Evolutionary conservation across 2,797 vertebrate species (phyloP).

Genomic region (Cichlasoma orientale): DNA sequence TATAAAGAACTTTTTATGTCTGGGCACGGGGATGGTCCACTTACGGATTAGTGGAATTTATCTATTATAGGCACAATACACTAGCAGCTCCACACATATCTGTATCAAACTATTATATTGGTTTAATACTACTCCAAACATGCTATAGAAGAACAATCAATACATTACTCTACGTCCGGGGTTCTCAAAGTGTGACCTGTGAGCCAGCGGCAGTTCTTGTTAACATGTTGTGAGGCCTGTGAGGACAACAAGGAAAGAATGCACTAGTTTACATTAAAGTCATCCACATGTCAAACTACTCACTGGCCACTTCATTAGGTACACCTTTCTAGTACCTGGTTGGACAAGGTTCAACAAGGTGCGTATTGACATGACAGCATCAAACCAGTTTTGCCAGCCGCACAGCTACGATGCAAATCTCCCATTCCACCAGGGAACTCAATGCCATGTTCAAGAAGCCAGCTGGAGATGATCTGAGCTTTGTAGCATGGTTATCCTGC

Average conservation of each 20-base stretch:
- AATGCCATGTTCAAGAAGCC: too few relatives aligned
- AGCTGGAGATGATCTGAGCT: too few relatives aligned
- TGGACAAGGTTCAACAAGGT: neutral
- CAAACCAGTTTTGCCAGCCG: too few relatives aligned
- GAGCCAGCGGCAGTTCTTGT: neutral
- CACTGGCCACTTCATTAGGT: neutral
- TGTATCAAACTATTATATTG: constrained; percentile 9
- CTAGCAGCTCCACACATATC: constrained; percentile 27
- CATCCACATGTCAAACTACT: neutral
- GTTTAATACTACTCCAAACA: constrained; percentile 24
- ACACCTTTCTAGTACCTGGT: neutral
- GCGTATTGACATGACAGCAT: too few relatives aligned
- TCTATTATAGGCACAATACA: constrained; percentile 48
- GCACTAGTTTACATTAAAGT: neutral
- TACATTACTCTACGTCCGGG: neutral
- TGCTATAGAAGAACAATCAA: constrained; percentile 10
- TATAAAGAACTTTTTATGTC: neutral
- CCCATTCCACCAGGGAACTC: too few relatives aligned
- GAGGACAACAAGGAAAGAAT: neutral
- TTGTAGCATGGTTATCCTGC: too few relatives aligned
- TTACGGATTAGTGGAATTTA: constrained; percentile 12
- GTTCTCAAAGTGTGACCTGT: neutral
- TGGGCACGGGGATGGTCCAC: neutral
- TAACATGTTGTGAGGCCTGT: neutral
- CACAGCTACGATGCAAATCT: too few relatives aligned